phyloP scores from a whole-genome alignment of 2,888 invertebrate genomes.

The Himalopsyche kuldschensis region DNA sequence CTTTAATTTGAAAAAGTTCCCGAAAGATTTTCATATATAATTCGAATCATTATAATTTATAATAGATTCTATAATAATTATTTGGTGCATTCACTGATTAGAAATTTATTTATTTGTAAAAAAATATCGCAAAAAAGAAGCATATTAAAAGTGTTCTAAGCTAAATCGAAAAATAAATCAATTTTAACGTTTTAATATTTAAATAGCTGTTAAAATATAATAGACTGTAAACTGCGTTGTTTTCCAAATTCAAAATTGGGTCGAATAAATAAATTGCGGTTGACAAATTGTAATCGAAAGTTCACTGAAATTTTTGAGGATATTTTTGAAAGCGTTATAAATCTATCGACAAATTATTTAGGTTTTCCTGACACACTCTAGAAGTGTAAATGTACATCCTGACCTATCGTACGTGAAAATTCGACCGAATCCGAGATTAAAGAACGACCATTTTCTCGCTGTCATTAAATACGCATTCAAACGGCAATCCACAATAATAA shows the following conservation, averaged over 20 bases:
- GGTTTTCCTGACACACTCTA: neutral
- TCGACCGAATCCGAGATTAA: neutral
- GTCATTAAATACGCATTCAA: conserved; percentile 25
- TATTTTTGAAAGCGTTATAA: neutral
- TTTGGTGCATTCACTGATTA: too few relatives aligned
- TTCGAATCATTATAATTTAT: too few relatives aligned
- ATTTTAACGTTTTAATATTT: too few relatives aligned
- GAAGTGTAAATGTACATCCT: neutral
- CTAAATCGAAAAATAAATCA: too few relatives aligned
- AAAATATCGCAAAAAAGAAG: too few relatives aligned
- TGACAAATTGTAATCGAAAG: neutral
- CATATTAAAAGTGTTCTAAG: too few relatives aligned
- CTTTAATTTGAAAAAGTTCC: too few relatives aligned
- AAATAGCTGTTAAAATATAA: too few relatives aligned
- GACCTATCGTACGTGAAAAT: conserved; percentile 13
- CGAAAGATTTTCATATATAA: too few relatives aligned
- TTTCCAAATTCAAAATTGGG: neutral
- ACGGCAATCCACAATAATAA: conserved; percentile 18
- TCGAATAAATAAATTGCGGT: neutral
- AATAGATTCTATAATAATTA: too few relatives aligned
- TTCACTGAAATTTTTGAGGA: neutral
- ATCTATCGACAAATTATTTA: conserved; percentile 10
- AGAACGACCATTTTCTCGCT: neutral
- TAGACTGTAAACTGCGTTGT: too few relatives aligned
- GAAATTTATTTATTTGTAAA: too few relatives aligned